Conservation (phyloP, 2,888 invertebrate species). For the Cryptosula pallasiana region DNA sequence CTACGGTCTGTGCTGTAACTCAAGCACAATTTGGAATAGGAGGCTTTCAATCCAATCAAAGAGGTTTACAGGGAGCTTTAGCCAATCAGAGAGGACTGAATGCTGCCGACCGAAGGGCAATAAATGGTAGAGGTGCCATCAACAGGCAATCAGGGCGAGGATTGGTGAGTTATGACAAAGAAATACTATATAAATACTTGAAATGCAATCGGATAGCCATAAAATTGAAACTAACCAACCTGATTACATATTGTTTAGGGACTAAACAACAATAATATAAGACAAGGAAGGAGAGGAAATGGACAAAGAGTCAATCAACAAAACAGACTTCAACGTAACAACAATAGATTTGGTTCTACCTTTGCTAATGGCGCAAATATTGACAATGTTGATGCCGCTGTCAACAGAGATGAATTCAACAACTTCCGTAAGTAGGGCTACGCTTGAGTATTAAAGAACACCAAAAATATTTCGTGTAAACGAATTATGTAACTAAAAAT, state of each 20-base stretch:
- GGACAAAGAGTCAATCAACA: background rate
- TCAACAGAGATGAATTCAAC: background rate
- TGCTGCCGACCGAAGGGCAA: background rate
- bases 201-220: too few species aligned
- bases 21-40: background rate
- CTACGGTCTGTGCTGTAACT: background rate
- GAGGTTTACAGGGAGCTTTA: background rate
- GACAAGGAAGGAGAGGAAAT: background rate
- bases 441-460: too few species aligned
- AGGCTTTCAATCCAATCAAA: background rate
- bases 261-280: background rate
- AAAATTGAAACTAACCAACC: too few species aligned
- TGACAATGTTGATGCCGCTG: background rate
- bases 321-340: background rate
- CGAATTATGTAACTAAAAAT: too few species aligned
- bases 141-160: background rate
- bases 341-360: background rate
- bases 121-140: background rate
- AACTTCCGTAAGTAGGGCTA: background rate
- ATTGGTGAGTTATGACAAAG: background rate
- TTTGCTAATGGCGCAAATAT: background rate
- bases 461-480: too few species aligned
- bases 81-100: background rate
- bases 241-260: too few species aligned
- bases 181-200: too few species aligned